A percentile compares a stretch with the other conserved stretches of the same genome.
Evolutionary conservation across 2,113 vertebrate species (phyloP).

Genomic region (Clarias magur): DNA sequence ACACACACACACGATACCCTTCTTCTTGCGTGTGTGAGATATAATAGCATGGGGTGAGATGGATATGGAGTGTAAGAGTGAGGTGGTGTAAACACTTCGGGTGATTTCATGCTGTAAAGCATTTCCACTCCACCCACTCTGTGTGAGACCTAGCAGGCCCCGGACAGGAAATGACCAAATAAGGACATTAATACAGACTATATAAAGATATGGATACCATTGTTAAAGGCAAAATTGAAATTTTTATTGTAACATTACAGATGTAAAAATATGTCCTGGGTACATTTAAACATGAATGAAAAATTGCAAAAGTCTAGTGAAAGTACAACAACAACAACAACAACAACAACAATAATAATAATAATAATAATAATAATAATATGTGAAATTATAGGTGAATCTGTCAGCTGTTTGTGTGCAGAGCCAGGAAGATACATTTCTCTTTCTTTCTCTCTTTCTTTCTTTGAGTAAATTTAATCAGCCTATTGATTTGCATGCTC

Average conservation of each 20-base stretch:
- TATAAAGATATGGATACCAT: background rate
- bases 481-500: background rate
- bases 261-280: background rate
- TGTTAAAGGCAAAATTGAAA: background rate
- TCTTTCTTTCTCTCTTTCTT: background rate
- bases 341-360: no score
- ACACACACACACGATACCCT: background rate
- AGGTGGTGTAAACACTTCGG: background rate
- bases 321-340: no score
- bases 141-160: background rate
- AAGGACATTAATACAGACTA: background rate
- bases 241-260: background rate
- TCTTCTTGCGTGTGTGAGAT: background rate
- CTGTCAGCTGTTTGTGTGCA: no score
- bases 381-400: no score
- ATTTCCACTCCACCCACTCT: background rate
- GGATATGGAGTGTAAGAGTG: background rate
- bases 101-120: background rate
- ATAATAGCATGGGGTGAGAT: conserved; percentile 4
- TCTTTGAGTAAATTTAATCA: background rate
- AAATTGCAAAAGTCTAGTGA: no score
- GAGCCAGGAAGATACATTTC: background rate
- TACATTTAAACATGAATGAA: background rate
- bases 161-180: background rate
- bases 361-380: no score